Percentiles rank a stretch among this genome's conserved stretches.
phyloP scores from a whole-genome alignment of 2,113 vertebrate species.

The Plecotus auritus region DNA sequence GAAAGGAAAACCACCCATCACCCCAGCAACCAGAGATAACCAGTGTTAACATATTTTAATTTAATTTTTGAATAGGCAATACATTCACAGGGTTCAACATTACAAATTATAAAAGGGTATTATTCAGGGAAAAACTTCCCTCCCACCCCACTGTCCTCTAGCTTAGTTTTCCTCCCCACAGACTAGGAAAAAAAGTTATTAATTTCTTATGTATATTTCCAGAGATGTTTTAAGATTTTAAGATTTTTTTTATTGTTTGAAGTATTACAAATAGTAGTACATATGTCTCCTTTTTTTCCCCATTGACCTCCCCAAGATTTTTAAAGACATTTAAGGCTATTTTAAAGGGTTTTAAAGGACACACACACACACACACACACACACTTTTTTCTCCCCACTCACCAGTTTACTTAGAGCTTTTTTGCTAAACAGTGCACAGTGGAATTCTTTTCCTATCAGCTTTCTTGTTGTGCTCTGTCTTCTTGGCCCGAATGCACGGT shows the following conservation, averaged over 20 bases:
- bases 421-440: neutral
- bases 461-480: neutral
- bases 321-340: neutral
- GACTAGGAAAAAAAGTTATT: conserved; percentile 22
- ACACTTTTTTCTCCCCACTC: neutral
- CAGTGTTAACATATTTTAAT: conserved; percentile 42
- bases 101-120: conserved; percentile 49
- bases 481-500: neutral
- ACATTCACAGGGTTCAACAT: conserved; percentile 52
- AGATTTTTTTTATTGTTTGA: no score
- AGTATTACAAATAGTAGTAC: no score
- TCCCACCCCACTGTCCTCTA: conserved; percentile 4
- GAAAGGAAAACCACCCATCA: conserved; percentile 33
- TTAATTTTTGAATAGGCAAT: conserved; percentile 68
- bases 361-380: neutral
- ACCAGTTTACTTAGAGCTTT: neutral
- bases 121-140: conserved; percentile 43
- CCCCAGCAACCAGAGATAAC: conserved; percentile 47
- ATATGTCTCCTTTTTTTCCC: no score
- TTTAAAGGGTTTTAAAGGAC: neutral
- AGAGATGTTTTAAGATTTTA: conserved; percentile 42
- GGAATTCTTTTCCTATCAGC: neutral
- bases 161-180: neutral
- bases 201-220: conserved; percentile 25
- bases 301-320: no score